A percentile compares a stretch with the other conserved stretches of the same genome.
Conservation (phyloP, 2,888 invertebrate genomes). For the Lutraria lutraria region DNA sequence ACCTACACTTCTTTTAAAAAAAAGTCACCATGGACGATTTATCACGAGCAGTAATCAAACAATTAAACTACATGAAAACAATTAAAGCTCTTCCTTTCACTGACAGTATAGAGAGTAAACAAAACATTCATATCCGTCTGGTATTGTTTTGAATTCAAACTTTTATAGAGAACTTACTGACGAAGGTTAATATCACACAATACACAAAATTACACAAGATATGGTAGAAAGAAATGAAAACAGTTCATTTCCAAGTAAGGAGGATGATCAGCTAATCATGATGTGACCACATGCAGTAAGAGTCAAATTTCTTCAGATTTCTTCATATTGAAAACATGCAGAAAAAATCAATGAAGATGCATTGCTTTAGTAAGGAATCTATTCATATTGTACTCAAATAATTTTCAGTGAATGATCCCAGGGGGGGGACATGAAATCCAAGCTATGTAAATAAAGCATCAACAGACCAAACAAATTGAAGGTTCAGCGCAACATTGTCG, state of each 20-base stretch:
- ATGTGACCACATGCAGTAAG: conserved; percentile 2
- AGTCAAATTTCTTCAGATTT: conserved; percentile 27
- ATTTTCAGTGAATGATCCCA: background rate
- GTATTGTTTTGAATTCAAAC: background rate
- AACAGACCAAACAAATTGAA: conserved; percentile 1
- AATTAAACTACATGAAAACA: conserved; percentile 19
- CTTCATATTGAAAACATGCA: conserved; percentile 23
- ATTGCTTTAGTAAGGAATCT: conserved; percentile 16
- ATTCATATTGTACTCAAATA: conserved; percentile 14
- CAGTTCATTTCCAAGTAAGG: background rate
- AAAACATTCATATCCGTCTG: background rate
- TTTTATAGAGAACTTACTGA: background rate
- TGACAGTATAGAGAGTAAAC: background rate
- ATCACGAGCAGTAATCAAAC: conserved; percentile 4
- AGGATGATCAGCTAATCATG: background rate
- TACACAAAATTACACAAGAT: background rate
- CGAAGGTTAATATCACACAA: background rate
- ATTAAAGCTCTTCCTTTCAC: conserved; percentile 4
- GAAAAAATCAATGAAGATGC: conserved; percentile 16
- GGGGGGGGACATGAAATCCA: background rate
- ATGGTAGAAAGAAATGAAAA: background rate
- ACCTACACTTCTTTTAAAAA: conserved; percentile 14
- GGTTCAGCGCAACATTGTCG: no score
- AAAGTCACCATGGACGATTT: conserved; percentile 14
- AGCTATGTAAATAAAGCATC: conserved; percentile 18